Base-by-base conservation (phyloP, 2,888 invertebrate genomes). In the Stenodema calcarata region DNA sequence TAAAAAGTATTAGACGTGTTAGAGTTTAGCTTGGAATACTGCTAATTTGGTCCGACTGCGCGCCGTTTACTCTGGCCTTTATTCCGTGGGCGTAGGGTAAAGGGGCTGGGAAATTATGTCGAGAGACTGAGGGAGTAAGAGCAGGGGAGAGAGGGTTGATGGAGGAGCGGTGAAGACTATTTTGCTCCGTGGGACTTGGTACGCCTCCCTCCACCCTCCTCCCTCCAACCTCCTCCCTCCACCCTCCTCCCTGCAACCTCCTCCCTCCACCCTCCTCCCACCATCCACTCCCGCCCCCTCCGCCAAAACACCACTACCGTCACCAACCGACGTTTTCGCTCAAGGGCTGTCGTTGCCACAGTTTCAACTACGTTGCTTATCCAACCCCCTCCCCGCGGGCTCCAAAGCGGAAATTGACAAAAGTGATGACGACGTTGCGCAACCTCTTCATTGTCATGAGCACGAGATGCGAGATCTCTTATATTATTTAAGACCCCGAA, bases 321-420 rank as follows among this genome's bases (percentile, higher is more conserved):
- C 73, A 18, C 73, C 73, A 73, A 73, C 73, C 73, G 41, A 47
- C 28, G 69, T 18, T 69, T 62, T 69, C 69, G 23, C 69, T n/a
- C 73, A 73, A 18, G 73, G 41, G 73, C 42, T 27, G 18, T 41
- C 78, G 27, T n/a, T 42, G 44, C 44, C 78, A 44, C 62, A 62
- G 62, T 62, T 62, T 62, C 62, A 62, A 62, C 62, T 62, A 62
- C 62, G 9, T 27, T 23, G 23, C 47, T 12, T 47, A 1, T 12
- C 47, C 16, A 4, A 4, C 47, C 47, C 47, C 47, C 47, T 12
- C 47, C 47, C 12, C 47, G 7, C 62, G 9, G 9, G 62, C 62
- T 80, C 28, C 54, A n/a, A 54, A 54, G 50, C 80, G 80, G 80
- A 80, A 80, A 80, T 80, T 80, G 80, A 80, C 80, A 28, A 80